Conservation (phyloP, 2,113 vertebrate genomes). For the Ploceus nigricollis region DNA sequence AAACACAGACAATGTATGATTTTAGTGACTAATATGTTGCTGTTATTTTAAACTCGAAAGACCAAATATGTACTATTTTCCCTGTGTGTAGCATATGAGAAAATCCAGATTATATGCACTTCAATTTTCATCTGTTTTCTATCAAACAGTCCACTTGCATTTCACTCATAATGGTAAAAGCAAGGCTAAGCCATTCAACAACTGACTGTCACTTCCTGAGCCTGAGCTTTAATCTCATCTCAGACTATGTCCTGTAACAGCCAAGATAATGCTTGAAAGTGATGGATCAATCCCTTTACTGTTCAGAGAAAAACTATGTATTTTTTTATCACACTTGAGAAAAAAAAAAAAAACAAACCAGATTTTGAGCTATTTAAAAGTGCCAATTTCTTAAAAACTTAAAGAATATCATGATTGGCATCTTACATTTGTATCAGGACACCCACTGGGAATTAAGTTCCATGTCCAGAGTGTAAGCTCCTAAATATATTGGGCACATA, state of each 20-base stretch:
- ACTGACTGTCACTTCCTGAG: not conserved
- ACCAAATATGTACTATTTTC: not conserved
- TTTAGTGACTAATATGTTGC: not conserved
- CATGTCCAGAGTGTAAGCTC: not conserved
- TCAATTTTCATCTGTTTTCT: not conserved
- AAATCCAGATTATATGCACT: not conserved
- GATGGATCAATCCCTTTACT: not conserved
- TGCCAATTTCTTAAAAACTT: not conserved
- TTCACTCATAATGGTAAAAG: not conserved
- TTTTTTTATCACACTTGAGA: not conserved
- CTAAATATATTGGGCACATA: not conserved
- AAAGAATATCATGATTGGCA: not conserved
- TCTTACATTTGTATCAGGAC: not conserved
- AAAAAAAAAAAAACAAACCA: not conserved
- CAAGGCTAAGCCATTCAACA: not conserved
- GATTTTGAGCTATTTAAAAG: not conserved
- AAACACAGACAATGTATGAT: not conserved
- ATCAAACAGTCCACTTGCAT: not conserved
- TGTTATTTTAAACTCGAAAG: not conserved
- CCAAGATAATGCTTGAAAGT: not conserved
- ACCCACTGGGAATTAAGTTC: not conserved
- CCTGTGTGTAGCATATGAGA: not conserved
- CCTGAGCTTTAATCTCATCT: not conserved
- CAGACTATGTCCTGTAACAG: not conserved
- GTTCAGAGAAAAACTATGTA: not conserved